Base-by-base conservation (phyloP, 2,797 vertebrate species). In the Lithobates sylvaticus region DNA sequence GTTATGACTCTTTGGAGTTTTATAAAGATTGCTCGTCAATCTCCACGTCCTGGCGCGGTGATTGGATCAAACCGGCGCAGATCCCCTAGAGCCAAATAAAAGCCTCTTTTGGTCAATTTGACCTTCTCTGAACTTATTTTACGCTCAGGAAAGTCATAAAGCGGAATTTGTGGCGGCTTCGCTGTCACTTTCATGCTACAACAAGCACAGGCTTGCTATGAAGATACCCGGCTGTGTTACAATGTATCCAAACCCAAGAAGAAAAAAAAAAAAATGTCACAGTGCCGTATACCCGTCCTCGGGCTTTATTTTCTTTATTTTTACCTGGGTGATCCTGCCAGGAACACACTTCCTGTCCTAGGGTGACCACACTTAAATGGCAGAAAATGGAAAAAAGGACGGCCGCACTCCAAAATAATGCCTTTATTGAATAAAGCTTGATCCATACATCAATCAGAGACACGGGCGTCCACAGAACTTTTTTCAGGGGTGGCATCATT, bases 81-180 rank as follows among this genome's bases (percentile, higher is more conserved):
- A 32, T 73, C 54, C 75, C 75, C 80, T 64, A 68, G 67, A 83
- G 85, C 68, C 39, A 73, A 26, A 78, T 78, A 78, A 39, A 65
- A 50, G 34, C 4, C 26, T 61, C 44, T 76, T 64, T 34, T 34
- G 36, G 67, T 72, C 74, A 77, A 82, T 71, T 58, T 86, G 68
- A 86, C 79, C 79, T 82, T 83, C 29, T 23, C 32, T 82, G 73
- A 82, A 78, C 74, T 81, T 81, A 81, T 81, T 74, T 86, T 82
- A 77, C 70, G 26, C 72, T 77, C 65, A 47, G 81, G 44, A 82
- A 34, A 84, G 84, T 76, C 29, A 86, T 70, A 86, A 81, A 69
- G 69, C 1, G 32, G 29, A 69, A 75, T 81, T 67, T 67, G 65
- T 67, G 16, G 10, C 29, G 27, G 10, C 65, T 3, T 15, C 65